These are phyloP conservation scores for Pollenia griseotomentosa DNA, from an alignment of 2,888 invertebrate species.

Conservation along the genomic window DNA sequence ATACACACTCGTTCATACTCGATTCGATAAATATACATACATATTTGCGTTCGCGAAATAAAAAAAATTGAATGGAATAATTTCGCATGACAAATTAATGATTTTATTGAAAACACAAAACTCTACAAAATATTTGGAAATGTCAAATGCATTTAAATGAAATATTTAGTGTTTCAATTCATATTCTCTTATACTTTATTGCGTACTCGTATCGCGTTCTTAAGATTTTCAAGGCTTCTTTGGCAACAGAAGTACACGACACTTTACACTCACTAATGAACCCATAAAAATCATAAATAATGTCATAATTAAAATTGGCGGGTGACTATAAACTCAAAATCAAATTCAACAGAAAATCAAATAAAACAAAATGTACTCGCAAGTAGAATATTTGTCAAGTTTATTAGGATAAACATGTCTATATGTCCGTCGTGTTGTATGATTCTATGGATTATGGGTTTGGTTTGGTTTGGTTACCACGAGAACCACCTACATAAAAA, in stretches of 20 bases:
- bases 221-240: constrained; percentile 66
- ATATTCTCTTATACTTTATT: constrained; percentile 12
- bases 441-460: constrained; percentile 50
- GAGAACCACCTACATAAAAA: constrained; percentile 48
- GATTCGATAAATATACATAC: background rate
- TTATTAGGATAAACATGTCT: constrained; percentile 55
- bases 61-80: constrained; percentile 38
- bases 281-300: constrained; percentile 74
- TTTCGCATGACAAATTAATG: constrained; percentile 72
- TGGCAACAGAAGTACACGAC: constrained; percentile 62
- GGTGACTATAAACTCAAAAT: constrained; percentile 55
- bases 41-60: background rate
- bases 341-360: constrained; percentile 23
- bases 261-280: constrained; percentile 73
- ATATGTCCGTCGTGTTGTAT: constrained; percentile 3
- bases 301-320: constrained; percentile 73
- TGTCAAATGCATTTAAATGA: constrained; percentile 63
- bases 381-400: constrained; percentile 58
- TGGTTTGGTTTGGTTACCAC: constrained; percentile 67
- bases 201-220: background rate
- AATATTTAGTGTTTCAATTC: constrained; percentile 63
- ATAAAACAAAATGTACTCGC: constrained; percentile 18
- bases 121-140: constrained; percentile 57
- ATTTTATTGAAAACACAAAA: constrained; percentile 71
- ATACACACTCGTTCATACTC: background rate